Evolutionary conservation across 1,140 invertebrate species (phyloP).

Genomic region (Dolichoris vasculosae): DNA sequence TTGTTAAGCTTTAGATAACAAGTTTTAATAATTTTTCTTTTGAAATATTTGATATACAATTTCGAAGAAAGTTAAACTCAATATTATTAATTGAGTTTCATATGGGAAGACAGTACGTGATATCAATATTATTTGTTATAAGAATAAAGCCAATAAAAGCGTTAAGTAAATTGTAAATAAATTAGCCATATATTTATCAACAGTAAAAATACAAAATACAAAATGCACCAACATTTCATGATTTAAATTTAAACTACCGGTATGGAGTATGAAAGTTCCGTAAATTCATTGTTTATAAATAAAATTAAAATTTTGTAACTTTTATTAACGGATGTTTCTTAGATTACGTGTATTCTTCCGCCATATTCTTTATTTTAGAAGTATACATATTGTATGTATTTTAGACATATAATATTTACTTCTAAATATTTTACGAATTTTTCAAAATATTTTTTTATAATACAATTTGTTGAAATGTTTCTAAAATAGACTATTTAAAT

Average conservation of each 20-base stretch:
- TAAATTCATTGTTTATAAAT: not conserved
- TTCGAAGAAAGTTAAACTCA: not conserved
- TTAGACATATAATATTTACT: not conserved
- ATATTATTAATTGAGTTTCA: not conserved
- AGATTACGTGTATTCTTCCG: not conserved
- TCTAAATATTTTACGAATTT: not conserved
- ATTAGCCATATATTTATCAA: not conserved
- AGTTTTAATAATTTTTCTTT: not conserved
- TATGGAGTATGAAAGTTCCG: not conserved
- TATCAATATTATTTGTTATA: not conserved
- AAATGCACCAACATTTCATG: not conserved
- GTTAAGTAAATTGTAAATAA: slow-evolving; percentile 2
- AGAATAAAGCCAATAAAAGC: not conserved
- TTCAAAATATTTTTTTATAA: not conserved
- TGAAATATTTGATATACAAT: not conserved
- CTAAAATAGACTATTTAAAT: not conserved
- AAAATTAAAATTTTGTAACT: not conserved
- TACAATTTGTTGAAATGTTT: not conserved
- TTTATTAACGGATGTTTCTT: not conserved
- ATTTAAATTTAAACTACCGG: not conserved
- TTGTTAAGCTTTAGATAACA: not conserved
- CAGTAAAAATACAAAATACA: not conserved
- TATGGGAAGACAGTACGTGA: not conserved
- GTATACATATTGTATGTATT: not conserved
- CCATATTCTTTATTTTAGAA: not conserved